Conservation (phyloP, 2,888 invertebrate genomes). For the Gryllus longicercus region DNA sequence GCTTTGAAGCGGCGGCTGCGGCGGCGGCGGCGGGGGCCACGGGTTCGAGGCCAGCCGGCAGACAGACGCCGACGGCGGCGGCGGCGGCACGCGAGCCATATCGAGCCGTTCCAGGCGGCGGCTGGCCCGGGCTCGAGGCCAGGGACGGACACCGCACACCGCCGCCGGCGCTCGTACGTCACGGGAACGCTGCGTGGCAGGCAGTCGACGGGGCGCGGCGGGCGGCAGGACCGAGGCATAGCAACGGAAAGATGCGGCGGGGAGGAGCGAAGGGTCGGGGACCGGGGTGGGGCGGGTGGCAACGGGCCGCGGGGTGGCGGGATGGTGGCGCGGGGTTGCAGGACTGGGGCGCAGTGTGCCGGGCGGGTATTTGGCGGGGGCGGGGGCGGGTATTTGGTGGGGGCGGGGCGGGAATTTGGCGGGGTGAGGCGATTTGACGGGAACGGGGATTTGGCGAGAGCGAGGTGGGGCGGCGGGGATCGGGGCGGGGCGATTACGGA, state of each 20-base stretch:
- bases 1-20: neutral
- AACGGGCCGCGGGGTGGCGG: neutral
- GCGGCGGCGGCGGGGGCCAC: neutral
- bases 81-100: conserved; percentile 5
- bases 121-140: neutral
- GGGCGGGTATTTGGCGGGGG: neutral
- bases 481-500: too few relatives aligned
- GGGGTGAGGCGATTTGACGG: neutral
- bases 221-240: neutral
- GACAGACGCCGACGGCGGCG: neutral
- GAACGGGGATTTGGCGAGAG: neutral
- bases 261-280: neutral
- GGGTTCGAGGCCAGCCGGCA: neutral
- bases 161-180: neutral
- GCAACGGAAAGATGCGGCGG: neutral
- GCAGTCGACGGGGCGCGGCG: neutral
- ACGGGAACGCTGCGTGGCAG: neutral
- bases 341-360: neutral
- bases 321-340: neutral
- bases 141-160: neutral
- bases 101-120: neutral
- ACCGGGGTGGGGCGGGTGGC: neutral
- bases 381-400: neutral
- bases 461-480: neutral
- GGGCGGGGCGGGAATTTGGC: neutral